Base-by-base conservation (phyloP, 2,797 vertebrate genomes). In the Rhinoraja longicauda region DNA sequence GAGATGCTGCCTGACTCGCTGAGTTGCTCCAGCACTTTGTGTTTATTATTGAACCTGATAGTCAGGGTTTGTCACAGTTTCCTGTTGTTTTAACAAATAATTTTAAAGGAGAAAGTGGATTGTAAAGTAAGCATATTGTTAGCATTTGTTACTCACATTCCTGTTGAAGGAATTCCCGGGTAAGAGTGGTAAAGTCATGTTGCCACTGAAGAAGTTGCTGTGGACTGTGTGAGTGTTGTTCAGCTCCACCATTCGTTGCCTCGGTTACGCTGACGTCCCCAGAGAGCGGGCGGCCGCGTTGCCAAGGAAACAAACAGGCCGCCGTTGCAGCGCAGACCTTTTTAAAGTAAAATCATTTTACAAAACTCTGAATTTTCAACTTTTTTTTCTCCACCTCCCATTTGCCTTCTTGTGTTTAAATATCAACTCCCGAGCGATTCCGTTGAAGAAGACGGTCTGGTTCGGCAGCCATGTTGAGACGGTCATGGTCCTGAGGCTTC, bases 151-250 rank as follows among this genome's bases (percentile, higher is more conserved):
- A 97, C 97, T 97, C 96, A 99, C 98, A 3, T 96, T 96, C 95
- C 93, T 95, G 53, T 95, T 96, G 93, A 94, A 94, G 39, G 94
- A 96, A 92, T 95, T 93, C 82, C 97, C 97, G 0, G 96, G 97
- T 59, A 98, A 94, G 93, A 97, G 93, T 1, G 98, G 98, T 90
- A 98, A 95, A 78, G 96, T 93, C 98, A 99, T 98, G 29, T 0
- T 92, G 64, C 64, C 79, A 29, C 1, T 32, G 21, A 64, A 26
- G 92, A 36, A 93, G 93, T 15, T 17, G 53, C 90, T 93, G 94
- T 95, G 45, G 82, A n/a, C 39, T 1, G 70, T 73, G 21, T 73
- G 36, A 93, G 13, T 17, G 53, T 92, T 93, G 94, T 95, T 95
- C 93, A 29, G 26, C 2, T 15, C 67, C 19, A 12, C 15, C 59